phyloP scores from a whole-genome alignment of 2,888 invertebrate genomes.

The Dusona sp. region DNA sequence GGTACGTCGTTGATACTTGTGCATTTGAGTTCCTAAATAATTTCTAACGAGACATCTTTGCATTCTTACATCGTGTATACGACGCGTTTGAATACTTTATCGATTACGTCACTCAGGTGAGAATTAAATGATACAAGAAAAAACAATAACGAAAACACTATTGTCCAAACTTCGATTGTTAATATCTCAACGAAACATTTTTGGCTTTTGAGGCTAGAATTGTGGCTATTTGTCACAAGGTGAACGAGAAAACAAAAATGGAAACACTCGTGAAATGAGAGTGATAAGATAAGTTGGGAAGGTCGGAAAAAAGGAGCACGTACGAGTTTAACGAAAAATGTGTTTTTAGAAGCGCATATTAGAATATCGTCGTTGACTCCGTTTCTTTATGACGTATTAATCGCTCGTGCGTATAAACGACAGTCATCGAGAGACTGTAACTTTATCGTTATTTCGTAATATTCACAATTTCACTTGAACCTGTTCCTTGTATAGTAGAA shows the following conservation, averaged over 20 bases:
- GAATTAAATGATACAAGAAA: background rate
- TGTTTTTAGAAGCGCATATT: slow-evolving; percentile 21
- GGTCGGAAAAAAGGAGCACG: slow-evolving; percentile 12
- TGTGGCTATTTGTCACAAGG: background rate
- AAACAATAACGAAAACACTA: background rate
- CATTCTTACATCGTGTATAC: slow-evolving; percentile 11
- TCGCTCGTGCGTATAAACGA: background rate
- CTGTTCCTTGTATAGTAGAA: background rate
- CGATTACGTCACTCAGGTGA: slow-evolving; percentile 2
- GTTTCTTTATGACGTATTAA: slow-evolving; percentile 1
- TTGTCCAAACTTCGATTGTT: background rate
- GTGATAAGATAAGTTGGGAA: slow-evolving; percentile 39
- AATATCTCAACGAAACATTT: background rate
- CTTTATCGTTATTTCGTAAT: background rate
- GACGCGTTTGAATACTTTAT: slow-evolving; percentile 26
- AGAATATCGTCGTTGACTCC: slow-evolving; percentile 21
- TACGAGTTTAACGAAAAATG: background rate
- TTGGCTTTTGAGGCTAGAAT: background rate
- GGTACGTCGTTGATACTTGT: slow-evolving; percentile 7
- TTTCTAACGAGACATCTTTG: slow-evolving; percentile 37
- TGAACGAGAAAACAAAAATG: background rate
- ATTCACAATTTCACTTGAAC: background rate
- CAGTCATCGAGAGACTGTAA: background rate
- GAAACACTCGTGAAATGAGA: background rate
- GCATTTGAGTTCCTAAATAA: slow-evolving; percentile 23